These are phyloP conservation scores for Pantala flavescens DNA, from an alignment of 1,140 invertebrate genomes.

Conservation along the genomic window DNA sequence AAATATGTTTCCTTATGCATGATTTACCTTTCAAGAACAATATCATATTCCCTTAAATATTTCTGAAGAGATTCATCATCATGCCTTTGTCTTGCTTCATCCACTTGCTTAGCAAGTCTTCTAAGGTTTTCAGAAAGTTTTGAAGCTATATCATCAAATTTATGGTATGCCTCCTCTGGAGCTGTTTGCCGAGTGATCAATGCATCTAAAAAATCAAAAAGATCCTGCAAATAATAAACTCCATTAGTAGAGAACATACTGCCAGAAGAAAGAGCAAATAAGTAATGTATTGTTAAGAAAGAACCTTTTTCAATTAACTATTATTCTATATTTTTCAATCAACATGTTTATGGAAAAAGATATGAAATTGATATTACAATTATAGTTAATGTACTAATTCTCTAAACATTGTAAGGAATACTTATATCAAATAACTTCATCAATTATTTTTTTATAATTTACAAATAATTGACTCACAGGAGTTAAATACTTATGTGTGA, in stretches of 20 bases:
- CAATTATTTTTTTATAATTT: background rate
- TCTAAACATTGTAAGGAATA: no score
- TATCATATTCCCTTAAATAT: slow-evolving; percentile 87
- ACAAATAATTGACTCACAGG: slow-evolving; percentile 46
- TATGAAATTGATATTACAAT: no score
- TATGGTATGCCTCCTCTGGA: slow-evolving; percentile 92
- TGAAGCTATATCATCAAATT: slow-evolving; percentile 90
- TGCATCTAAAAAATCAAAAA: slow-evolving; percentile 85
- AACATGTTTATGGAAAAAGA: background rate
- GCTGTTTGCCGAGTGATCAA: slow-evolving; percentile 96
- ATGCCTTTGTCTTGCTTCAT: slow-evolving; percentile 77
- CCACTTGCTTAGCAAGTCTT: slow-evolving; percentile 85
- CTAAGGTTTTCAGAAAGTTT: slow-evolving; percentile 82
- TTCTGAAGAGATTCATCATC: slow-evolving; percentile 83
- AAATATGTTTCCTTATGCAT: background rate
- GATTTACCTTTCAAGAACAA: slow-evolving; percentile 69
- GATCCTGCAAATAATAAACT: slow-evolving; percentile 50
- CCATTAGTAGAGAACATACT: slow-evolving; percentile 5
- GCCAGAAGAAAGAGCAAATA: background rate
- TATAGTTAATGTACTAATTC: no score
- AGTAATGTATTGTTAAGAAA: background rate
- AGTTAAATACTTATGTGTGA: slow-evolving; percentile 92
- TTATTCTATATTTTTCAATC: background rate
- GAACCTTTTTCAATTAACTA: background rate
- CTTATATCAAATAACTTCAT: no score